Conservation (phyloP, 1,140 invertebrate genomes). For the Protaetia brevitarsis region DNA sequence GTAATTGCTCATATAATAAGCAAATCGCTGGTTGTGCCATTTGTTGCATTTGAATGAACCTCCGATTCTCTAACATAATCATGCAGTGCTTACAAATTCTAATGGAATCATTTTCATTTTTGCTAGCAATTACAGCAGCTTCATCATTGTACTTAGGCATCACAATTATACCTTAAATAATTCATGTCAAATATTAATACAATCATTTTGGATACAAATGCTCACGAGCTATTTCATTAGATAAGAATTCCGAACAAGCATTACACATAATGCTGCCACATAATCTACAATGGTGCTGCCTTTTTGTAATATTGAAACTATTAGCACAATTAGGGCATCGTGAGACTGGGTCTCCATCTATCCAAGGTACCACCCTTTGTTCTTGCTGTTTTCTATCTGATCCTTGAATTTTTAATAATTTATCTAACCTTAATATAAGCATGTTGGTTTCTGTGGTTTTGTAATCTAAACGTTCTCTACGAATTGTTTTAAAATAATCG, state of each 20-base stretch:
- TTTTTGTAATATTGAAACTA: slow-evolving; percentile 79
- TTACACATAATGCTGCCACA: slow-evolving; percentile 96
- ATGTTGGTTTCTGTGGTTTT: slow-evolving; percentile 95
- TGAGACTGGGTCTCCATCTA: slow-evolving; percentile 85
- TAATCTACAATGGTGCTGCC: slow-evolving; percentile 94
- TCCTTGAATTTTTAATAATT: slow-evolving; percentile 83
- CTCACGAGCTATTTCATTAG: slow-evolving; percentile 80
- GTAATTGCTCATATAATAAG: slow-evolving; percentile 80
- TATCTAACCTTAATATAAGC: slow-evolving; percentile 89
- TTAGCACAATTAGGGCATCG: slow-evolving; percentile 89
- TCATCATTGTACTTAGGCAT: slow-evolving; percentile 37
- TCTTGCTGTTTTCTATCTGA: slow-evolving; percentile 79
- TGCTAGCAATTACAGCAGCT: slow-evolving; percentile 27
- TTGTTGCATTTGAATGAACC: slow-evolving; percentile 75
- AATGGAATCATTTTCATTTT: slow-evolving; percentile 57
- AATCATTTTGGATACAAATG: slow-evolving; percentile 33
- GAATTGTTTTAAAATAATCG: slow-evolving; percentile 73
- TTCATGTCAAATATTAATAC: background rate
- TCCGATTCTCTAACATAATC: slow-evolving; percentile 74
- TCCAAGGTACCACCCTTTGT: slow-evolving; percentile 83
- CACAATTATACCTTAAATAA: slow-evolving; percentile 38
- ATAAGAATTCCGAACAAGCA: slow-evolving; percentile 86
- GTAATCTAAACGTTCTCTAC: slow-evolving; percentile 67
- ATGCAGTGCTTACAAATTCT: slow-evolving; percentile 83
- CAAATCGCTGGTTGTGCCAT: slow-evolving; percentile 75